These are phyloP conservation scores for Catocala nupta DNA, from an alignment of 2,888 invertebrate genomes.

Conservation along the genomic window DNA sequence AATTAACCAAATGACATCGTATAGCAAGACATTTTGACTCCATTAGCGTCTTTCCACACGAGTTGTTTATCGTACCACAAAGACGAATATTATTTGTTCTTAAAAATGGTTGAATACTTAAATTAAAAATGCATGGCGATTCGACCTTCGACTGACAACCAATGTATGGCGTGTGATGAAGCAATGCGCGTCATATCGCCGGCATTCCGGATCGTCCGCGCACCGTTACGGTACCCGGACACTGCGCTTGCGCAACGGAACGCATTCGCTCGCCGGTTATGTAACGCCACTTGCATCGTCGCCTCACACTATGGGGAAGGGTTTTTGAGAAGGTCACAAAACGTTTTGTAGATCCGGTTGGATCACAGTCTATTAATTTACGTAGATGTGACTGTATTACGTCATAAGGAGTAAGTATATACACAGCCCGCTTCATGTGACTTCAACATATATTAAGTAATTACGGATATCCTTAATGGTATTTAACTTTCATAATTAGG, in stretches of 20 bases:
- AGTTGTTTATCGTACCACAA: slow-evolving; percentile 28
- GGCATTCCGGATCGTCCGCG: slow-evolving; percentile 82
- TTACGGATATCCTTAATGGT: background rate
- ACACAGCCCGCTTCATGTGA: no score
- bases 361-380: background rate
- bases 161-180: slow-evolving; percentile 63
- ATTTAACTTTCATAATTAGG: background rate
- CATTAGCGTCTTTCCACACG: slow-evolving; percentile 37
- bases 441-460: background rate
- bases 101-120: slow-evolving; percentile 22
- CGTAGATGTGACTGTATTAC: no score
- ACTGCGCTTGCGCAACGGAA: slow-evolving; percentile 76
- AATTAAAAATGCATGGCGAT: slow-evolving; percentile 44
- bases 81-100: slow-evolving; percentile 28
- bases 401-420: no score
- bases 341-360: slow-evolving; percentile 31
- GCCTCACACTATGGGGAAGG: slow-evolving; percentile 60
- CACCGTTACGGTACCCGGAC: slow-evolving; percentile 83
- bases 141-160: slow-evolving; percentile 57
- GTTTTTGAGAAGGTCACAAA: slow-evolving; percentile 35
- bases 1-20: background rate
- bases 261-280: slow-evolving; percentile 76
- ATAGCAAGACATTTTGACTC: slow-evolving; percentile 7
- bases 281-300: slow-evolving; percentile 70
- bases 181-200: slow-evolving; percentile 80